Conservation (phyloP, 2,888 invertebrate genomes). For the Brachyopa scutellaris region DNA sequence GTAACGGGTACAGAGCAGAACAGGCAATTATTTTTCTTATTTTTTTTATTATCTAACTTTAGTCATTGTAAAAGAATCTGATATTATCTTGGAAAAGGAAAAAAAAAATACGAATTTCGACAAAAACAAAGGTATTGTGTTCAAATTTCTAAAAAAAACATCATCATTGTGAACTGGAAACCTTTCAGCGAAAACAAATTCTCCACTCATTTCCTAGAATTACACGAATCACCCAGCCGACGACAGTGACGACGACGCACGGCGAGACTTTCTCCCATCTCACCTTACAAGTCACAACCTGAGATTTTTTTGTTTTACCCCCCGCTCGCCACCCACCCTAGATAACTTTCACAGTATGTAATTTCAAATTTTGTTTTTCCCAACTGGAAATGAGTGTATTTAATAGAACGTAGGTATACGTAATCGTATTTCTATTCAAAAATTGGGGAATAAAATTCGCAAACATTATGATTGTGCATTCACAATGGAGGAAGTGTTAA, state of each 20-base stretch:
- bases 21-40: not conserved
- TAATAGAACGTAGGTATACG: not conserved
- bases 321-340: too few species aligned
- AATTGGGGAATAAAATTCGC: not conserved
- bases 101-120: not conserved
- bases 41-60: not conserved
- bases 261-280: constrained; percentile 13
- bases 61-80: not conserved
- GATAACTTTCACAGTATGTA: constrained; percentile 14
- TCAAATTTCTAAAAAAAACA: not conserved
- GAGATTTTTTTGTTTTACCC: too few species aligned
- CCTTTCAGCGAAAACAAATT: constrained; percentile 6
- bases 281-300: too few species aligned
- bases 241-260: too few species aligned
- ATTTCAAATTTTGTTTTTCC: too few species aligned
- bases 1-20: too few species aligned
- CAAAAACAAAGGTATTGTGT: not conserved
- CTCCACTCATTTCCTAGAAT: not conserved
- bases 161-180: constrained; percentile 6
- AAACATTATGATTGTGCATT: not conserved
- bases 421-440: not conserved
- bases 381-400: too few species aligned
- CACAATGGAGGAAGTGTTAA: constrained; percentile 11
- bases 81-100: not conserved
- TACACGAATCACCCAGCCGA: constrained; percentile 2